These are phyloP conservation scores for Erinaceus europaeus DNA, from an alignment of 2,113 vertebrate genomes.

Conservation along the genomic window DNA sequence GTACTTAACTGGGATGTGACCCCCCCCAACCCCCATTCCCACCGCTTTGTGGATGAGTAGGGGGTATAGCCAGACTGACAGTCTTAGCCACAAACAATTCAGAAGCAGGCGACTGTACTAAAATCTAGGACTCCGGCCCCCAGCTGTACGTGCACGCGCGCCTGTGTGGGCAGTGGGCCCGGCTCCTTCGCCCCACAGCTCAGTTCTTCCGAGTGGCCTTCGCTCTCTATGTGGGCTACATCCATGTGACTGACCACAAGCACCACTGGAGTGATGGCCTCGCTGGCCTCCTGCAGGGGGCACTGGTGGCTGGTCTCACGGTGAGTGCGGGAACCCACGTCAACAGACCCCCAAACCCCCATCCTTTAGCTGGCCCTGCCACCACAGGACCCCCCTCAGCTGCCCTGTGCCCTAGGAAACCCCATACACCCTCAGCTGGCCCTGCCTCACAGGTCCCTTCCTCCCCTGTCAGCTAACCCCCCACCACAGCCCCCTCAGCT, in stretches of 20 bases:
- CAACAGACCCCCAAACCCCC: neutral
- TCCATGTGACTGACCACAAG: constrained; percentile 94
- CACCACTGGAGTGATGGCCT: constrained; percentile 98
- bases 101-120: too few relatives aligned
- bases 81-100: too few relatives aligned
- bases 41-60: rapidly evolving
- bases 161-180: constrained; percentile 90
- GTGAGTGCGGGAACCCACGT: constrained; percentile 76
- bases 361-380: constrained; percentile 1
- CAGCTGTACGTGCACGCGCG: constrained; percentile 95
- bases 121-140: too few relatives aligned
- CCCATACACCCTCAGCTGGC: too few relatives aligned
- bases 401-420: neutral
- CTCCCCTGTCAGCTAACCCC: neutral
- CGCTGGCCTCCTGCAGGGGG: constrained; percentile 93
- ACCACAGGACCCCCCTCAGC: neutral
- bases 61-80: too few relatives aligned
- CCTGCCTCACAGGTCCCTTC: neutral
- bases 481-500: rapidly evolving
- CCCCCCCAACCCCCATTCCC: too few relatives aligned
- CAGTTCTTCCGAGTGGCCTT: constrained; percentile 96
- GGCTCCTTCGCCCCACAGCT: constrained; percentile 92
- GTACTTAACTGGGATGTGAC: rapidly evolving
- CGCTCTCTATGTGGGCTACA: constrained; percentile 95
- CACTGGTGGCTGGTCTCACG: constrained; percentile 88